Evolutionary conservation across 2,888 invertebrate species (phyloP).

Genomic region (Drosophila infuscata): DNA sequence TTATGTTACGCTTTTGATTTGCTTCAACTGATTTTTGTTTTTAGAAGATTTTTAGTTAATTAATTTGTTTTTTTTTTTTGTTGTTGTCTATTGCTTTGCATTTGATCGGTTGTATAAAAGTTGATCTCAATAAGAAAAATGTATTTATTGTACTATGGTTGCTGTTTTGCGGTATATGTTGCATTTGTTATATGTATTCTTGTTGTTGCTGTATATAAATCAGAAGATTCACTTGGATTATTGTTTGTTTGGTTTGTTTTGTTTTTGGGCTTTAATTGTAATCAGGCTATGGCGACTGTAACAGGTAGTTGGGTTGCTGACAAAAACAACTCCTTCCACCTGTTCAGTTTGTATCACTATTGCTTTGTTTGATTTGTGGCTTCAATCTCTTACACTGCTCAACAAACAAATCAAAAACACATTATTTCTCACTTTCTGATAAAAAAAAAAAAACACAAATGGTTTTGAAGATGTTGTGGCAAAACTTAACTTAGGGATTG

Average conservation of each 20-base stretch:
- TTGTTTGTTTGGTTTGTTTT: constrained; percentile 23
- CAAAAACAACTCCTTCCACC: constrained; percentile 36
- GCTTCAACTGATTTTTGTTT: constrained; percentile 42
- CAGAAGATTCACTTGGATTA: constrained; percentile 54
- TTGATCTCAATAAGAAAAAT: constrained; percentile 73
- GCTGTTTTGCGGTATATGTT: constrained; percentile 70
- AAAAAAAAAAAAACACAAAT: constrained; percentile 59
- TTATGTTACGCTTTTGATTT: constrained; percentile 47
- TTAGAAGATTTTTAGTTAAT: constrained; percentile 14
- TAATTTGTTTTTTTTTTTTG: constrained; percentile 12
- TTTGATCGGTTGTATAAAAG: constrained; percentile 68
- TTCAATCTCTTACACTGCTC: constrained; percentile 54
- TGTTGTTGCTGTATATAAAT: constrained; percentile 37
- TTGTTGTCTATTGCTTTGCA: constrained; percentile 60
- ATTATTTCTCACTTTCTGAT: constrained; percentile 71
- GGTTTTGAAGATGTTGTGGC: constrained; percentile 15
- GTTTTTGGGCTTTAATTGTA: constrained; percentile 19
- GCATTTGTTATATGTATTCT: constrained; percentile 67
- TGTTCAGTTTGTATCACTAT: constrained; percentile 70
- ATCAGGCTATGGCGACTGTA: constrained; percentile 75
- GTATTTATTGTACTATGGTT: constrained; percentile 80
- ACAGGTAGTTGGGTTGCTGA: constrained; percentile 28
- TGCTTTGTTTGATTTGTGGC: constrained; percentile 72
- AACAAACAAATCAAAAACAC: constrained; percentile 53
- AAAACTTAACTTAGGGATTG: constrained; percentile 22